phyloP scores from a whole-genome alignment of 2,888 invertebrate genomes.

The Crossocerus cetratus region DNA sequence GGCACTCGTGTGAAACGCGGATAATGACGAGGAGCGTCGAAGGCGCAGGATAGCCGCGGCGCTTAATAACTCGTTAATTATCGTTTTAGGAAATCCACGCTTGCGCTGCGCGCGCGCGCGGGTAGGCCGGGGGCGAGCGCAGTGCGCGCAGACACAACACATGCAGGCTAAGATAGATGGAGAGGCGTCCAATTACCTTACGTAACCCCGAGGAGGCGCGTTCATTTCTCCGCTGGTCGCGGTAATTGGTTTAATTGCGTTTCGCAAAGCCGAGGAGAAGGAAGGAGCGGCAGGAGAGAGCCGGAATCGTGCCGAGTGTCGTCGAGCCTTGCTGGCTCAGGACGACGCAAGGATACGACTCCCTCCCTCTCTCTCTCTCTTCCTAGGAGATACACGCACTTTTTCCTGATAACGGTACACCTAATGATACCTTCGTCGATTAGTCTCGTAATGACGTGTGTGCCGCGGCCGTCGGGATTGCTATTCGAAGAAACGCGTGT shows the following conservation, averaged over 20 bases:
- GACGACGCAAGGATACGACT: background rate
- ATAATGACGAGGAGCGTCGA: slow-evolving; percentile 67
- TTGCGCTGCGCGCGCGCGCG: slow-evolving; percentile 3
- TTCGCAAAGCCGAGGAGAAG: slow-evolving; percentile 61
- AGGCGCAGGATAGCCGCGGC: slow-evolving; percentile 64
- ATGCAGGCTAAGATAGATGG: slow-evolving; percentile 5
- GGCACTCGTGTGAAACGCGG: slow-evolving; percentile 71
- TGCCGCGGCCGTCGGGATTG: no score
- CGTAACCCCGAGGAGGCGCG: slow-evolving; percentile 67
- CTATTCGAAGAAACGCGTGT: no score
- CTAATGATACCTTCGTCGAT: background rate
- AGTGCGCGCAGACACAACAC: slow-evolving; percentile 28
- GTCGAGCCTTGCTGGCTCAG: slow-evolving; percentile 2
- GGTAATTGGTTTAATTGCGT: slow-evolving; percentile 76
- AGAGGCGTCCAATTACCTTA: slow-evolving; percentile 74
- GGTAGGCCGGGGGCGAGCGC: slow-evolving; percentile 42
- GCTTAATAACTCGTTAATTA: slow-evolving; percentile 77
- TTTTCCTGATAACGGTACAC: background rate
- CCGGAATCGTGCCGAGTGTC: background rate
- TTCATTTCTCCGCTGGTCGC: slow-evolving; percentile 66
- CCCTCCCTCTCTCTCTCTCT: background rate
- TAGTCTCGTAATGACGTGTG: background rate
- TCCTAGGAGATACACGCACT: background rate
- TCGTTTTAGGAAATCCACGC: slow-evolving; percentile 77
- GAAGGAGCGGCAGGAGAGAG: slow-evolving; percentile 39